phyloP scores from a whole-genome alignment of 2,113 vertebrate species.

The Arenaria interpres region DNA sequence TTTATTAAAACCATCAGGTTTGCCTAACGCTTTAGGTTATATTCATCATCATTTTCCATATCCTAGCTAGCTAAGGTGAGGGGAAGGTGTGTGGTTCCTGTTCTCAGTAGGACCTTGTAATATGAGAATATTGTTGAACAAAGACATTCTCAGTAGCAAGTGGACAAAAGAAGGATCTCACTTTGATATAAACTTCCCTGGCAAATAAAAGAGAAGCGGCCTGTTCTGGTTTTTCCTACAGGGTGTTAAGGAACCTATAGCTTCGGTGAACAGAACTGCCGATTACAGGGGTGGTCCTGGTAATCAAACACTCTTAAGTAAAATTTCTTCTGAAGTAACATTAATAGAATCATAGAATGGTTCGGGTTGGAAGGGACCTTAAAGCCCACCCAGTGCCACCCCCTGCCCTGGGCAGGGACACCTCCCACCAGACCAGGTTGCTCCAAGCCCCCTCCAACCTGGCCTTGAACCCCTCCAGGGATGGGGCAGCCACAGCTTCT shows the following conservation, averaged over 20 bases:
- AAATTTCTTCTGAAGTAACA: background rate
- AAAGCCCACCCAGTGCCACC: background rate
- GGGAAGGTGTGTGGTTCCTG: background rate
- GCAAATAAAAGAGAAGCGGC: background rate
- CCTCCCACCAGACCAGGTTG: background rate
- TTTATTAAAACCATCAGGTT: background rate
- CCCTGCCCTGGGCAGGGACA: background rate
- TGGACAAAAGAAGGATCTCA: background rate
- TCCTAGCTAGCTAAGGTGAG: background rate
- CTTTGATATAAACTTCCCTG: background rate
- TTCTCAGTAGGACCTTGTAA: background rate
- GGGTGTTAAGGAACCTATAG: background rate
- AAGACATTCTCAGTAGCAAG: background rate
- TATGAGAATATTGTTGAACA: background rate
- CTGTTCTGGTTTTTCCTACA: background rate
- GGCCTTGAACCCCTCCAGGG: background rate
- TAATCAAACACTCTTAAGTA: background rate
- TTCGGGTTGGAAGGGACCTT: background rate
- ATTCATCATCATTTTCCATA: background rate
- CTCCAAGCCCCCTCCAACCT: background rate
- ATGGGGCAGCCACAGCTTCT: background rate
- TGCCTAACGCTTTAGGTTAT: background rate
- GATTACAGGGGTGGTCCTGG: background rate
- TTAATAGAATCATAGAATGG: background rate
- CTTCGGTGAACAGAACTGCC: background rate